Base-by-base conservation (phyloP, 1,140 invertebrate species). In the Anthonomus grandis region DNA sequence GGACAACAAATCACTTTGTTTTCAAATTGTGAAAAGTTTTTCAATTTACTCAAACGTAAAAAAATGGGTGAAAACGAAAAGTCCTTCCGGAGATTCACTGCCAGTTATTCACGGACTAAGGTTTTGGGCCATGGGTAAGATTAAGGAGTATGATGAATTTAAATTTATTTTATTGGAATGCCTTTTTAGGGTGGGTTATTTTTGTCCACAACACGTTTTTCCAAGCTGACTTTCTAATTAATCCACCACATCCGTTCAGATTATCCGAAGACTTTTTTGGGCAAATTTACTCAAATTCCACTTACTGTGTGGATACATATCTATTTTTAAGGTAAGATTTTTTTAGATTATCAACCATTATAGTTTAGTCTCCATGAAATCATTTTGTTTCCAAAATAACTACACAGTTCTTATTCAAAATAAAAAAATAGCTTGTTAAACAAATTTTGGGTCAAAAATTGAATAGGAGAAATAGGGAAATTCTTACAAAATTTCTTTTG, bases 231-330 rank as follows among this genome's bases (percentile, higher is more conserved):
- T 76, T 67, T 53, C 52, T 64, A n/a, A 70, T 72, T 66, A 67
- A 75, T 63, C 48, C 36, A 1, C 59, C 56, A 18, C 31, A 58
- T 44, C 44, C 58, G 2, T 72, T 61, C 54, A 62, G 71, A 42
- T 50, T 72, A 54, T 59, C 69, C 0, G 68, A 75, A 45, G 64
- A 59, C 15, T 66, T 75, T 15, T 25, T 51, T 0, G 37, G 65
- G 1, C 77, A 79, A 64, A 48, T 75, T 5, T 23, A 78, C 12
- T 70, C 60, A 49, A 79, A 78, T 53, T 70, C 74, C 0, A 71
- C 70, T 0, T 58, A 76, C 2, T 74, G 74, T 0, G 78, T 79
- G 3, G 79, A 79, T 46, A 79, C 77, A 0, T 80, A 69, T 62
- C 75, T 79, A 50, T 77, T 78, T 53, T 45, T 71, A 23, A 70